Evolutionary conservation across 1,140 invertebrate species (phyloP).

Genomic region (Apolygus lucorum): DNA sequence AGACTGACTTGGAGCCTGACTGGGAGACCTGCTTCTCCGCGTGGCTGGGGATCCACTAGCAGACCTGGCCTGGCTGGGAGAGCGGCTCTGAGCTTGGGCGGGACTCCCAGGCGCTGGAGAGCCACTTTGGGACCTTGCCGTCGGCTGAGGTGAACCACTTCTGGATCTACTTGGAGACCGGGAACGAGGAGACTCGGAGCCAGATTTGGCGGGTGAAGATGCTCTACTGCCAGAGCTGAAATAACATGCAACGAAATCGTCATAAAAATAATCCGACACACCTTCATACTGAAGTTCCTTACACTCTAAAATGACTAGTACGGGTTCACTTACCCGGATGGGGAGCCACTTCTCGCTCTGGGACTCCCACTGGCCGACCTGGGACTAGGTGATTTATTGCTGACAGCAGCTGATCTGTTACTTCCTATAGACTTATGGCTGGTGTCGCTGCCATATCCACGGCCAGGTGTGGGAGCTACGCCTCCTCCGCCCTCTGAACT

Average conservation of each 20-base stretch:
- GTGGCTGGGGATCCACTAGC: not conserved
- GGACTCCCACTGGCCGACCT: slow-evolving; percentile 25
- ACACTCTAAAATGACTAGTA: not conserved
- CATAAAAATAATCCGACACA: too few species aligned
- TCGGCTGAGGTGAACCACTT: not conserved
- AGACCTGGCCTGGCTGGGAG: slow-evolving; percentile 12
- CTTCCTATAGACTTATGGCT: slow-evolving; percentile 2
- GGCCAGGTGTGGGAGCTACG: slow-evolving; percentile 4
- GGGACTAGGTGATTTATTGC: slow-evolving; percentile 3
- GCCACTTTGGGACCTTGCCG: not conserved
- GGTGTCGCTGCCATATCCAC: not conserved
- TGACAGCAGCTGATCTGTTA: slow-evolving; percentile 3
- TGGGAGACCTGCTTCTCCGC: not conserved
- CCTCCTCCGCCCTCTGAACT: slow-evolving; percentile 9
- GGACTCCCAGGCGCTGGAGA: not conserved
- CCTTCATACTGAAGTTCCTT: too few species aligned
- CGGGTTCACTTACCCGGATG: slow-evolving; percentile 16
- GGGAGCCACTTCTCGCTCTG: slow-evolving; percentile 29
- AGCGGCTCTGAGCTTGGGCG: not conserved
- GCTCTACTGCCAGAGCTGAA: not conserved
- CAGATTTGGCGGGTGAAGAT: not conserved
- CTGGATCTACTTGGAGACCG: slow-evolving; percentile 31
- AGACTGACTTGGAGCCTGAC: not conserved
- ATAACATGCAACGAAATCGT: too few species aligned
- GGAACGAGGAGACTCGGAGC: slow-evolving; percentile 35